These are phyloP conservation scores for Spodoptera picta DNA, from an alignment of 2,888 invertebrate species.

Conservation along the genomic window DNA sequence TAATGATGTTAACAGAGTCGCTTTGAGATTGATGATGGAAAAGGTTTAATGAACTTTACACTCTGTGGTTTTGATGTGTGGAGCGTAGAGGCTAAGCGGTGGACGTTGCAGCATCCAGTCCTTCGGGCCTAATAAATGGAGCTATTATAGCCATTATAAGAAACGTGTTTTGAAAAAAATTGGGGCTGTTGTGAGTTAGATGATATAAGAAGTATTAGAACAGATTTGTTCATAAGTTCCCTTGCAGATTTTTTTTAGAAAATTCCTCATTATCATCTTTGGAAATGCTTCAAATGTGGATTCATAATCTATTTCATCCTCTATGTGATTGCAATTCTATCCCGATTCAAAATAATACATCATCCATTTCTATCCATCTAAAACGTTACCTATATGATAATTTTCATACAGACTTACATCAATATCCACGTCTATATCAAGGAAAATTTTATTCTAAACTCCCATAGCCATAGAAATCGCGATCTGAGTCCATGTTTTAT, in stretches of 20 bases:
- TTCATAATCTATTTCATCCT: no score
- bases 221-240: no score
- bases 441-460: conserved; percentile 29
- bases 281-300: no score
- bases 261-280: no score
- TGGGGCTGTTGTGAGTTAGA: no score
- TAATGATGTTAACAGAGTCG: conserved; percentile 58
- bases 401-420: conserved; percentile 7
- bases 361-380: no score
- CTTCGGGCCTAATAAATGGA: neutral
- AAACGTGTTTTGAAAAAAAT: no score
- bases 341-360: no score
- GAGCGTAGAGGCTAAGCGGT: neutral
- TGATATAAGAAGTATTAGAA: no score
- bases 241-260: no score
- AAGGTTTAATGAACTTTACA: conserved; percentile 56
- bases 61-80: conserved; percentile 12
- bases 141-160: no score
- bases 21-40: conserved; percentile 50
- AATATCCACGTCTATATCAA: conserved; percentile 8
- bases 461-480: conserved; percentile 35
- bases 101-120: conserved; percentile 6
- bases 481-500: conserved; percentile 48
- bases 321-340: no score
- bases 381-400: neutral